Evolutionary conservation across 2,888 invertebrate genomes (phyloP), one percentile per base, ranked within the genome.

Genomic region (Apeira syringaria): DNA sequence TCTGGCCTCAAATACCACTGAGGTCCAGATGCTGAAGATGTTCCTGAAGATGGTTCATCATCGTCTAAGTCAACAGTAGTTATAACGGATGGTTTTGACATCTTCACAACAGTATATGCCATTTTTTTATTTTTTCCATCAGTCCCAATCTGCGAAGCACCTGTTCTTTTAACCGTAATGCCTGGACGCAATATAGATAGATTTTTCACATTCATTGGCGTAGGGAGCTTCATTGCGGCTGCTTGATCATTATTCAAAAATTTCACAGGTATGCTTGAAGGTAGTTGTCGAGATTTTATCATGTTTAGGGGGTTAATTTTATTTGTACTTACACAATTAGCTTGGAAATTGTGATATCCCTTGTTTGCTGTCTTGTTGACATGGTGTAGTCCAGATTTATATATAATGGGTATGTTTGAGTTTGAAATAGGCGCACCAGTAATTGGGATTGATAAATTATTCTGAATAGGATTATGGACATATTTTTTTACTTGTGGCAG

Each of bases 1-100:
- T 88, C 87, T n/a, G 89, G 88, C 39, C 76, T 73, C 36, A 86
- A 37, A 43, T 88, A 89, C 88, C 88, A 88, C 49, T 79, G 79
- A 10, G 79, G 88, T 30, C 70, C 66, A 8, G 62, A 46, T 26
- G 55, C 47, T 8, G 59, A 25, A 27, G 59, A 34, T 6, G 64
- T 24, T 3, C 50, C 42, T 10, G n/a, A n/a, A n/a, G n/a, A n/a
- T n/a, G 46, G 26, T 10, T 81, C 80, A 54, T 89, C 86, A 64
- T 86, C 85, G 61, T 88, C 88, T 28, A 88, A 61, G 38, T 86
- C 80, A 3, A 87, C 81, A 34, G 80, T 82, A 4, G 47, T 46
- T 12, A 7, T 47, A 9, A 41, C 38, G 39, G 18, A 38, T 45
- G 12, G n/a, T 47, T 51, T 64, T 37, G 36, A 13, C 7, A 36